Conservation (phyloP, 2,888 invertebrate species). For the Parnassius orleans region DNA sequence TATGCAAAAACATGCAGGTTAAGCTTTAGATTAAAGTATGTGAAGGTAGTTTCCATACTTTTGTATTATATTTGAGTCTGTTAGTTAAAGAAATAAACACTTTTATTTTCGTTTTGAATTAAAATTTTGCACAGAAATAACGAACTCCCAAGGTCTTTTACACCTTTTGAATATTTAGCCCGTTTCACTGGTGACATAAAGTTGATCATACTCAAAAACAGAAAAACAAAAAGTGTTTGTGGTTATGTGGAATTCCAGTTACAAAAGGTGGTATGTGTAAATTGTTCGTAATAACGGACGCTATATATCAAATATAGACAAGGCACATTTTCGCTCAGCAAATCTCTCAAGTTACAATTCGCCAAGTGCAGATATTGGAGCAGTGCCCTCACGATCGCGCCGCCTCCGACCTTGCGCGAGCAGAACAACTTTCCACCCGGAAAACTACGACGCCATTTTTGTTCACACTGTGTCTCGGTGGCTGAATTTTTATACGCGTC, state of each 20-base stretch:
- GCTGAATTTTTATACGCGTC: slow-evolving; percentile 43
- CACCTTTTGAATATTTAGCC: background rate
- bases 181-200: background rate
- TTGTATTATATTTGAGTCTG: too few species aligned
- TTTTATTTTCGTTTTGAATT: too few species aligned
- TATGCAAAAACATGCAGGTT: too few species aligned
- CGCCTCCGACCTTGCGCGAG: slow-evolving; percentile 56
- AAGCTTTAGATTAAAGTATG: too few species aligned
- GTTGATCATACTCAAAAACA: background rate
- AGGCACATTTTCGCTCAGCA: slow-evolving; percentile 6
- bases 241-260: background rate
- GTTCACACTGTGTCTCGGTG: slow-evolving; percentile 30
- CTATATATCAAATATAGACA: background rate
- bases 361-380: slow-evolving; percentile 39
- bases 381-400: slow-evolving; percentile 58
- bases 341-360: slow-evolving; percentile 46
- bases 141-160: background rate
- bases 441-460: slow-evolving; percentile 46
- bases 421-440: slow-evolving; percentile 73
- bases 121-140: too few species aligned
- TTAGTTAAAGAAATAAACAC: too few species aligned
- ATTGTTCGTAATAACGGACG: background rate
- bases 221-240: background rate
- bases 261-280: background rate
- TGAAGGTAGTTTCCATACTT: too few species aligned